Percentiles rank a stretch among this genome's conserved stretches.
These are phyloP conservation scores for Darevskia mixta DNA, from an alignment of 2,797 vertebrate species.

Conservation along the genomic window DNA sequence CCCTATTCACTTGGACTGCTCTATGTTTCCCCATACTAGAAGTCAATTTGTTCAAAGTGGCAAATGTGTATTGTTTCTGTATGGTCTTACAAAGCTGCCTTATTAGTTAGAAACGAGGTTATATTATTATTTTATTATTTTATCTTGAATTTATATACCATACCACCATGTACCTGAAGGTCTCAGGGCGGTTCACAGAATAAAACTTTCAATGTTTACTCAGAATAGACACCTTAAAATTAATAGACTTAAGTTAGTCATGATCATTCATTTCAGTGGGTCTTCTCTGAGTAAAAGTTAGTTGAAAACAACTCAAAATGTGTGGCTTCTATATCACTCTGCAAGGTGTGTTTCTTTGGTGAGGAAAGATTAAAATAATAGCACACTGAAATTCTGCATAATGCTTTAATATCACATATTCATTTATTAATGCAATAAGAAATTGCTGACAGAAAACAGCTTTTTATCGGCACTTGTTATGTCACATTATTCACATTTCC, in stretches of 20 bases:
- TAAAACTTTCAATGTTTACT: too few relatives aligned
- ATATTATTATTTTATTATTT: too few relatives aligned
- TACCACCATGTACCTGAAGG: too few relatives aligned
- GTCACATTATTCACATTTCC: constrained; percentile 49
- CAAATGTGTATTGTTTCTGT: constrained; percentile 34
- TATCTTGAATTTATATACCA: too few relatives aligned
- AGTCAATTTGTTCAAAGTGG: constrained; percentile 40
- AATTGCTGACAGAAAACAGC: constrained; percentile 45
- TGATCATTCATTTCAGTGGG: too few relatives aligned
- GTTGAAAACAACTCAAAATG: constrained; percentile 11
- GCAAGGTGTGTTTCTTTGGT: constrained; percentile 21
- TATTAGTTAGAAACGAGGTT: constrained; percentile 43
- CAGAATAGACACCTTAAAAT: too few relatives aligned
- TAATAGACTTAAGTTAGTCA: too few relatives aligned
- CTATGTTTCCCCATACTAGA: constrained; percentile 40
- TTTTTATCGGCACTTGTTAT: constrained; percentile 25
- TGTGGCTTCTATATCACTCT: constrained; percentile 41
- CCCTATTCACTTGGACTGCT: not conserved
- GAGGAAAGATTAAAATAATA: constrained; percentile 33
- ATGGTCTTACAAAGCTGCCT: constrained; percentile 65
- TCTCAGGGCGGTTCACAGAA: too few relatives aligned
- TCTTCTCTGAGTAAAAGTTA: too few relatives aligned
- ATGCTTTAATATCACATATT: constrained; percentile 41
- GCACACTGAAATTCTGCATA: constrained; percentile 13
- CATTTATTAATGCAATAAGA: constrained; percentile 58